Conservation (phyloP, 2,888 invertebrate species). For the Tenthredo notha region DNA sequence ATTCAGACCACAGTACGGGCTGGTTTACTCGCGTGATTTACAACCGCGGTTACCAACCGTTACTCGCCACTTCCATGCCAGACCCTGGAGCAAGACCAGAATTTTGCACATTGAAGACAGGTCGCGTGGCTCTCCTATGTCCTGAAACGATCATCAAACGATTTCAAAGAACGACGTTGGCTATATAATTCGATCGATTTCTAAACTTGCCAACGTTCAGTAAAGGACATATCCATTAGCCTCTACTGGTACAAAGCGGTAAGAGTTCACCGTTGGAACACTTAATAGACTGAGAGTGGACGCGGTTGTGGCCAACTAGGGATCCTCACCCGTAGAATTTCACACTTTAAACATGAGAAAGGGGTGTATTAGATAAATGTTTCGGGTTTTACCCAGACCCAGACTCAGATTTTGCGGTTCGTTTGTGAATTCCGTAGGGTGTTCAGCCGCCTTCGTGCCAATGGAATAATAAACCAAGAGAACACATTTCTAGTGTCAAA, state of each 20-base stretch:
- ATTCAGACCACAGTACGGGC: conserved; percentile 68
- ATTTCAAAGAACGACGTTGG: not conserved
- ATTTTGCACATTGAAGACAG: not conserved
- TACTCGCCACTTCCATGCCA: conserved; percentile 8
- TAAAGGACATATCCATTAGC: conserved; percentile 23
- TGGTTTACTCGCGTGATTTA: conserved; percentile 71
- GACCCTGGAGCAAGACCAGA: not conserved
- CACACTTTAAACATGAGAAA: conserved; percentile 59
- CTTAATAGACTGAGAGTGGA: conserved; percentile 40
- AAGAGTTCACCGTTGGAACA: conserved; percentile 22
- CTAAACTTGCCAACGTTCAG: not conserved
- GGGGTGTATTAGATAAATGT: conserved; percentile 66
- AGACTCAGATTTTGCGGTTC: conserved; percentile 59
- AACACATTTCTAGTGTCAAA: not conserved
- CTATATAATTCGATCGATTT: conserved; percentile 1
- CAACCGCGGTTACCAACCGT: conserved; percentile 60
- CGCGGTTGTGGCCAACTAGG: conserved; percentile 12
- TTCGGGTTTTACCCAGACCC: conserved; percentile 57
- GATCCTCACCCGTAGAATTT: conserved; percentile 62
- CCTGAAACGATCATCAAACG: not conserved
- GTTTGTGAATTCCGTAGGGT: conserved; percentile 10
- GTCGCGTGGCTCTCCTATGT: not conserved
- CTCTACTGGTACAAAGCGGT: not conserved
- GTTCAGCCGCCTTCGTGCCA: not conserved
- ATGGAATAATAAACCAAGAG: not conserved